Conservation (phyloP, 2,888 invertebrate genomes). For the Spilosoma lubricipeda region DNA sequence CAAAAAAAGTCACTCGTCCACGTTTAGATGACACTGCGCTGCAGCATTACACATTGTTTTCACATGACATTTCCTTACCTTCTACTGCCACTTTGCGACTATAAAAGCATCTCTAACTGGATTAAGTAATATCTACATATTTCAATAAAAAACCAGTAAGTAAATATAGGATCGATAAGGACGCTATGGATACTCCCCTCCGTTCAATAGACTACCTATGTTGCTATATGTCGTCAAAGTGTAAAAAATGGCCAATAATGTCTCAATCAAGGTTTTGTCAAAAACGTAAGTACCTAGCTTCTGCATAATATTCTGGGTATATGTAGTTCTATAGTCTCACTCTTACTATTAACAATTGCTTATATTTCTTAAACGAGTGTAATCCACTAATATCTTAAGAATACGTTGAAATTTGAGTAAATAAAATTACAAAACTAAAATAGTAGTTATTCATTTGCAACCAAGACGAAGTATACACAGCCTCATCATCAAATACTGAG, state of each 20-base stretch:
- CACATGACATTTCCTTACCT: not conserved
- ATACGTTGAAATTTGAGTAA: constrained; percentile 13
- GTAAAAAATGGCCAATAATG: no score
- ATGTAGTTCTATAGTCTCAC: not conserved
- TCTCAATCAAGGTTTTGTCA: not conserved
- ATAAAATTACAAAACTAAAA: constrained; percentile 2
- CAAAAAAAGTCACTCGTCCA: not conserved
- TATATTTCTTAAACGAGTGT: not conserved
- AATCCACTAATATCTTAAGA: constrained; percentile 5
- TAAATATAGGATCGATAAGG: no score
- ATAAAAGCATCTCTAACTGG: not conserved
- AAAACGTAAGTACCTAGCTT: not conserved
- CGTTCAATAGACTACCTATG: no score
- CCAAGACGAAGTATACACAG: constrained; percentile 5
- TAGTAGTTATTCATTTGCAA: not conserved
- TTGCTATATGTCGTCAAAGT: no score
- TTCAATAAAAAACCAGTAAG: not conserved
- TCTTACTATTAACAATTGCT: constrained; percentile 1
- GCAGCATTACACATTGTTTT: not conserved
- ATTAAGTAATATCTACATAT: not conserved
- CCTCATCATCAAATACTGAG: constrained; percentile 1
- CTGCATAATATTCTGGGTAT: not conserved
- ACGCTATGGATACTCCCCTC: no score
- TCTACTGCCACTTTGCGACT: not conserved
- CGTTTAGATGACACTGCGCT: not conserved